Evolutionary conservation across 2,797 vertebrate species (phyloP), one percentile per base, ranked within the genome.

Genomic region (Rhynchotus rufescens): DNA sequence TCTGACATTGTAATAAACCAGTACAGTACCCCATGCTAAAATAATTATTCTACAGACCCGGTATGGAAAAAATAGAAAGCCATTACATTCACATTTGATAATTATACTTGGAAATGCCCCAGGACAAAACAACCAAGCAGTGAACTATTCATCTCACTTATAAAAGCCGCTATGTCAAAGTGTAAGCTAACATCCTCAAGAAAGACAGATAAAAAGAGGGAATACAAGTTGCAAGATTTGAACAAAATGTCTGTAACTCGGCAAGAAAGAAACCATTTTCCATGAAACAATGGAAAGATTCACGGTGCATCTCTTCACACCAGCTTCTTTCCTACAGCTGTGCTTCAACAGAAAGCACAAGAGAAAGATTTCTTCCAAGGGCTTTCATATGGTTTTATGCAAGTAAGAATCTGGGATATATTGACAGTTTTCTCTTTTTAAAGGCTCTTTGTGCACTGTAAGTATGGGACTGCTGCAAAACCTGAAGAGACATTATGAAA

Each of bases 71-170:
- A 68, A 52, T 11, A 77, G 6, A 87, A 89, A 94, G 60, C 80
- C 56, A 79, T 87, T 90, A 64, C 45, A 74, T 80, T 90, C 78
- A 83, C 73, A 54, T 94, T 89, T 90, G 80, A 81, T 95, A 94
- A 97, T 95, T 95, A 75, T 82, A 81, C 89, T 72, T 88, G 80
- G 75, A 96, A 94, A 90, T 76, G 92, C 86, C 91, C 65, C 89
- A 94, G 88, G 90, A 93, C 76, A 90, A 54, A 93, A 75, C 38
- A 71, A 90, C 38, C 38, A 86, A 88, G 89, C n/a, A 68, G 10
- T 78, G 81, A 93, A 78, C 86, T 80, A 90, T 93, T 88, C 69
- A 64, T 89, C 79, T 93, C 71, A 83, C 57, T 93, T 92, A 85
- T 36, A 85, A 94, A 91, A 95, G 74, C 26, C 56, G 47, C 52